Evolutionary conservation across 2,113 vertebrate genomes (phyloP), one percentile per base, ranked within the genome.

Genomic region (Pogonocichla stellata): DNA sequence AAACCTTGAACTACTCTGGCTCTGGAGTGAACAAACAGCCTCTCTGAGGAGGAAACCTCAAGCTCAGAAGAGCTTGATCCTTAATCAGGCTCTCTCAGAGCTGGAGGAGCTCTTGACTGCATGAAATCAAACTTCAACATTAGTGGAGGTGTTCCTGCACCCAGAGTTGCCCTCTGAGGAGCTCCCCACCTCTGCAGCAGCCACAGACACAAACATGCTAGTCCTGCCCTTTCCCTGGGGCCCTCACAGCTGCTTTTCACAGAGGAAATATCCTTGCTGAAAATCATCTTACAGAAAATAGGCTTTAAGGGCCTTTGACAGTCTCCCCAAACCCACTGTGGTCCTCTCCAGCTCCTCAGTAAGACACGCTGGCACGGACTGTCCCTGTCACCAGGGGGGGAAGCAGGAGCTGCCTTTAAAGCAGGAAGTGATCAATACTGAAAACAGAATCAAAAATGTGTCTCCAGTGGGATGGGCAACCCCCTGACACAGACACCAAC

Each of bases 321-420:
- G 26, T 14, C 51, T 34, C 71, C 42, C 51, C 54, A 43, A 29
- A 88, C 28, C 34, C 36, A 2, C 15, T 29, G 43, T 28, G 5
- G 6, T 61, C 64, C 50, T 31, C 45, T 57, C 53, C 13, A 6
- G 10, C 19, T 36, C 67, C 56, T 48, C 2, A 22, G 29, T 3
- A 3, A 1, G 6, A 36, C 2, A 2, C 0, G 0, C 2, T 34
- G 79, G 79, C 58, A 60, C 0, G 0, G 11, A 2, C 17, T 47
- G 42, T 77, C 64, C 56, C 48, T 45, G 71, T 56, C 53, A 13
- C 26, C 3, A 7, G 0, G 0, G 28, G 28, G 34, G 42, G 51
- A 80, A 71, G 71, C 42, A 53, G 56, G 47, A 92, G 53, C 42
- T 80, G 74, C 66, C 58, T 50, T 64, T 47, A 70, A 31, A 77